phyloP scores from a whole-genome alignment of 2,113 vertebrate genomes.

The Malurus elegans region DNA sequence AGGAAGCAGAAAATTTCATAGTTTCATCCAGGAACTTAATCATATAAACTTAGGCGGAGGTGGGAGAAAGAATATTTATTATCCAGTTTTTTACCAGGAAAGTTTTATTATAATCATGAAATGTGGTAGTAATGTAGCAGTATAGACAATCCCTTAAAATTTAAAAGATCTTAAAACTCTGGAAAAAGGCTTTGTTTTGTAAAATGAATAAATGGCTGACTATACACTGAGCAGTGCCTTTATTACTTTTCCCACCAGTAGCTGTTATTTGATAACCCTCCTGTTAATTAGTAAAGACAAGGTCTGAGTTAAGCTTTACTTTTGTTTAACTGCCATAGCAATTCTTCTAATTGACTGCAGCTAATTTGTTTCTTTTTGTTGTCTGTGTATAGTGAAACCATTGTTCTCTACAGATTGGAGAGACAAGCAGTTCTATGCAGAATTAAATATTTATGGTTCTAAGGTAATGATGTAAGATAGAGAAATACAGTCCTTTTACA shows the following conservation, averaged over 20 bases:
- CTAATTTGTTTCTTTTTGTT: neutral
- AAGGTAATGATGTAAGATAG: neutral
- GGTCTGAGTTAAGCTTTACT: neutral
- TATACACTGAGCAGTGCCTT: neutral
- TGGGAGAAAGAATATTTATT: neutral
- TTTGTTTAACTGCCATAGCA: neutral
- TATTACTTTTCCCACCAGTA: neutral
- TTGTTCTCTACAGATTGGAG: neutral
- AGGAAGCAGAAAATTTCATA: neutral
- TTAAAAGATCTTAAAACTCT: neutral
- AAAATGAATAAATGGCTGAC: neutral
- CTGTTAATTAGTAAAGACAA: neutral
- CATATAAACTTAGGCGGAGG: rapidly evolving
- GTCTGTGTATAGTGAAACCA: neutral
- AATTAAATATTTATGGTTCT: neutral
- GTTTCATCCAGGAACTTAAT: neutral
- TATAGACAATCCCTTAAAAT: neutral
- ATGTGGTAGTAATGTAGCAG: neutral
- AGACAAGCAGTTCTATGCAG: neutral
- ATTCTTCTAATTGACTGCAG: neutral
- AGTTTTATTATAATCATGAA: neutral
- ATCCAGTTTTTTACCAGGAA: neutral
- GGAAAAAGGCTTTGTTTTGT: neutral
- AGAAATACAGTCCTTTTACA: neutral
- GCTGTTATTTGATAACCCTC: neutral